phyloP scores from a whole-genome alignment of 2,797 vertebrate species.

The Argya squamiceps region DNA sequence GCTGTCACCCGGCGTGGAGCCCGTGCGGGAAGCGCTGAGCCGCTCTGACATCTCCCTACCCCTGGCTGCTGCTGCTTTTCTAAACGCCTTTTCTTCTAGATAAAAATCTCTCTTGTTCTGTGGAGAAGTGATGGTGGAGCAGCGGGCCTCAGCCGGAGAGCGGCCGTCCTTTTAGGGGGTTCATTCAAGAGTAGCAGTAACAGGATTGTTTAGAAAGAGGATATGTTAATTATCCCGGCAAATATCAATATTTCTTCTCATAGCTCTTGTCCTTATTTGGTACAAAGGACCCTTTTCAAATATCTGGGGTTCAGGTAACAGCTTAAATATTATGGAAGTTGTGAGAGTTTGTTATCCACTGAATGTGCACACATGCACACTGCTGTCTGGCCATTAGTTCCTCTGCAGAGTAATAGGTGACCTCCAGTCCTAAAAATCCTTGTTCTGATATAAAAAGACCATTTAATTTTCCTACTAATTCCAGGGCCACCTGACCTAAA shows the following conservation, averaged over 20 bases:
- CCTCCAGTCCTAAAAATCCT: background rate
- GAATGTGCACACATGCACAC: no score
- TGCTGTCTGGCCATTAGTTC: background rate
- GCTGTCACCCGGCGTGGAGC: background rate
- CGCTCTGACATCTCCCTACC: background rate
- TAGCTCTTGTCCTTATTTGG: background rate
- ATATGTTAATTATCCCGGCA: background rate
- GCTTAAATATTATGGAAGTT: background rate
- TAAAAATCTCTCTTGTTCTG: background rate
- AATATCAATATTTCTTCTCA: background rate
- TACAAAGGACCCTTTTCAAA: background rate
- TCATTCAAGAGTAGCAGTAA: fast-evolving
- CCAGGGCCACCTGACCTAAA: background rate
- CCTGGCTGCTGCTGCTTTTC: background rate
- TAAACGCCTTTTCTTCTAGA: background rate
- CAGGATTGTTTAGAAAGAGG: background rate
- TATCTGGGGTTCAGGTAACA: background rate
- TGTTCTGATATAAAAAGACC: background rate
- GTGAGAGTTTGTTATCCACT: background rate
- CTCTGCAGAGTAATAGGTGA: background rate
- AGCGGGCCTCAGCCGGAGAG: background rate
- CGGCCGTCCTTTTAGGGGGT: fast-evolving
- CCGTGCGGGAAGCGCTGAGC: fast-evolving
- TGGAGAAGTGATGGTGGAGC: fast-evolving
- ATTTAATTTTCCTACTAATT: background rate